Evolutionary conservation across 2,797 vertebrate species (phyloP).

Genomic region (Acanthurus tractus): DNA sequence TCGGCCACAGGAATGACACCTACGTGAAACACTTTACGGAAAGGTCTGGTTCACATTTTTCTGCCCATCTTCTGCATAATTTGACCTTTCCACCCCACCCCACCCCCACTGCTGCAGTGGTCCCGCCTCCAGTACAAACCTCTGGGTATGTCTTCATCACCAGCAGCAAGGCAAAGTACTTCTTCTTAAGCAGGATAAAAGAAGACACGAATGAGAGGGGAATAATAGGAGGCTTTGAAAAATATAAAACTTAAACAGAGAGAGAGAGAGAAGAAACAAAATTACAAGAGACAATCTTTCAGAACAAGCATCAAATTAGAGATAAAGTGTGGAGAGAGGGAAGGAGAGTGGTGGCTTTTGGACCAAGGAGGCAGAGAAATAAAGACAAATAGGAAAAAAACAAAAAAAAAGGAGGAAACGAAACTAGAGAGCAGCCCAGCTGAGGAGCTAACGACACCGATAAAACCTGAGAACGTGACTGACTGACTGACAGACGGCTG

Average conservation of each 20-base stretch:
- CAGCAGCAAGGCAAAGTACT: constrained; percentile 57
- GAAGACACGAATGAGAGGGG: constrained; percentile 27
- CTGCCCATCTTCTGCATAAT: constrained; percentile 49
- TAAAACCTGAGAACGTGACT: constrained; percentile 18
- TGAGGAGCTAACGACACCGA: constrained; percentile 18
- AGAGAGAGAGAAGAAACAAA: constrained; percentile 6
- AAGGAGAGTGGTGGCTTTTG: constrained; percentile 27
- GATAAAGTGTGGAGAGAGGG: constrained; percentile 31
- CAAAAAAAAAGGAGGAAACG: background rate
- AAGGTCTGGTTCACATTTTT: constrained; percentile 62
- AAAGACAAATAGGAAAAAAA: constrained; percentile 19
- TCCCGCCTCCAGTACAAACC: constrained; percentile 64
- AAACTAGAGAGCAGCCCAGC: background rate
- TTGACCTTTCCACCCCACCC: constrained; percentile 64
- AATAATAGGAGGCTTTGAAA: constrained; percentile 5
- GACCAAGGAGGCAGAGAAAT: constrained; percentile 44
- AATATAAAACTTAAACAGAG: background rate
- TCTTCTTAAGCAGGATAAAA: constrained; percentile 48
- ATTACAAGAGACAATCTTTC: background rate
- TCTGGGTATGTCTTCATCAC: constrained; percentile 68
- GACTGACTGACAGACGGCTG: constrained; percentile 25
- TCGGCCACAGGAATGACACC: background rate
- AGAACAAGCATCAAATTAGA: constrained; percentile 13
- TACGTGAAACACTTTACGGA: background rate
- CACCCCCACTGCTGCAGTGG: constrained; percentile 34